Conservation (phyloP, 2,113 vertebrate genomes). For the Periophthalmodon schlosseri region DNA sequence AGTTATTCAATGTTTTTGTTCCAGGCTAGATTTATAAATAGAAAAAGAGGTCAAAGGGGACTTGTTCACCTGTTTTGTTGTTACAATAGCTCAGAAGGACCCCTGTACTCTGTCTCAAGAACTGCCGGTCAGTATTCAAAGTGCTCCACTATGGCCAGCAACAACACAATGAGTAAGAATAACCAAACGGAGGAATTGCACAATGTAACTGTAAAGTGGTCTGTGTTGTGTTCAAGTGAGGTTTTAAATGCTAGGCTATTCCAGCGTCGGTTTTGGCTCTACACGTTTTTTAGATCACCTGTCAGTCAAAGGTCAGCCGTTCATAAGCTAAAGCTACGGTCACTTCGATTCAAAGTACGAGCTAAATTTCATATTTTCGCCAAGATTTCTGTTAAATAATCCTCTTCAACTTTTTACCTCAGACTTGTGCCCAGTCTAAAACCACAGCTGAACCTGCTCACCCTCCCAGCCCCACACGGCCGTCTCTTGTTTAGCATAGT, state of each 20-base stretch:
- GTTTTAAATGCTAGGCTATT: slow-evolving; percentile 27
- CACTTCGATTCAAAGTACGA: not conserved
- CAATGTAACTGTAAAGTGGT: slow-evolving; percentile 40
- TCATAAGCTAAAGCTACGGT: not conserved
- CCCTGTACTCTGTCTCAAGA: slow-evolving; percentile 69
- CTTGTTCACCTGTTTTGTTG: slow-evolving; percentile 68
- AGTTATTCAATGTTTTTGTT: too few species aligned
- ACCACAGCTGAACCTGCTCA: slow-evolving; percentile 35
- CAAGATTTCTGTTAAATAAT: slow-evolving; percentile 30
- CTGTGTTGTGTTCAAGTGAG: slow-evolving; percentile 29
- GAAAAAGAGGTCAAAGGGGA: slow-evolving; percentile 49
- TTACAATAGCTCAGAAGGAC: slow-evolving; percentile 68
- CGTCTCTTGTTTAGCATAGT: slow-evolving; percentile 31
- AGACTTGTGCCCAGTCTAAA: slow-evolving; percentile 10
- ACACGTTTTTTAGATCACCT: slow-evolving; percentile 22
- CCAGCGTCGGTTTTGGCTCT: slow-evolving; percentile 17
- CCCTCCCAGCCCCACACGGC: slow-evolving; percentile 26
- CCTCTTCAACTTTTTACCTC: slow-evolving; percentile 23
- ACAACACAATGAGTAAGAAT: slow-evolving; percentile 32
- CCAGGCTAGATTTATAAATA: not conserved
- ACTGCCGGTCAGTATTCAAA: slow-evolving; percentile 67
- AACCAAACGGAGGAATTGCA: slow-evolving; percentile 49
- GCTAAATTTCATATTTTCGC: not conserved
- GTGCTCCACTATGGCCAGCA: slow-evolving; percentile 50
- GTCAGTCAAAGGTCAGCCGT: slow-evolving; percentile 40